phyloP scores from a whole-genome alignment of 2,113 vertebrate genomes.

The Eira barbara region DNA sequence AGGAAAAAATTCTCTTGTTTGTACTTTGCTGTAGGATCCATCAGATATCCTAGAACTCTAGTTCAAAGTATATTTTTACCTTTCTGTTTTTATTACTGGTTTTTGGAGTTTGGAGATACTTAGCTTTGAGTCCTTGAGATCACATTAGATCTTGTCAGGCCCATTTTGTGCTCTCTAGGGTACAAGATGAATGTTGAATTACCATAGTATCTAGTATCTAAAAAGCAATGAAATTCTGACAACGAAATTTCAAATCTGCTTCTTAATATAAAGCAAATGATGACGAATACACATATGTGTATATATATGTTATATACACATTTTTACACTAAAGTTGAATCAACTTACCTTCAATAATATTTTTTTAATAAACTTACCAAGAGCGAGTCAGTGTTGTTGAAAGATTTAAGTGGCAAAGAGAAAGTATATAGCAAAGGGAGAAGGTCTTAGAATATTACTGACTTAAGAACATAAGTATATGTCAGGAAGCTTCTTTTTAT shows the following conservation, averaged over 20 bases:
- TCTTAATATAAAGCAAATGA: not conserved
- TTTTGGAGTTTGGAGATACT: not conserved
- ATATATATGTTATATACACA: not conserved
- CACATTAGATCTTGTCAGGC: not conserved
- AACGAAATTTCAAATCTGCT: not conserved
- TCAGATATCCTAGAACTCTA: not conserved
- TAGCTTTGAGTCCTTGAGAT: constrained; percentile 4
- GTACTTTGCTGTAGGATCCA: not conserved
- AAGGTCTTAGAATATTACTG: not conserved
- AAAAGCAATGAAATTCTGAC: not conserved
- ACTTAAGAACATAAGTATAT: not conserved
- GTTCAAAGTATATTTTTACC: not conserved
- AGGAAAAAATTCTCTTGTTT: not conserved
- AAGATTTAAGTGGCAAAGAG: constrained; percentile 15
- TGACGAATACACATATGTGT: not conserved
- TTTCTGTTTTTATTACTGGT: not conserved
- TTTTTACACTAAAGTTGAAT: not conserved
- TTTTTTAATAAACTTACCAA: not conserved
- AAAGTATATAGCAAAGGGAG: not conserved
- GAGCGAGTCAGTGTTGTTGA: not conserved
- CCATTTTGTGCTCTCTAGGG: not conserved
- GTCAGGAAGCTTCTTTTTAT: not conserved
- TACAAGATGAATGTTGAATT: not conserved
- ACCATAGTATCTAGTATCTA: not conserved
- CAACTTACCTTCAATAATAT: not conserved